phyloP scores from a whole-genome alignment of 1,140 invertebrate species.

The Cydia pomonella region DNA sequence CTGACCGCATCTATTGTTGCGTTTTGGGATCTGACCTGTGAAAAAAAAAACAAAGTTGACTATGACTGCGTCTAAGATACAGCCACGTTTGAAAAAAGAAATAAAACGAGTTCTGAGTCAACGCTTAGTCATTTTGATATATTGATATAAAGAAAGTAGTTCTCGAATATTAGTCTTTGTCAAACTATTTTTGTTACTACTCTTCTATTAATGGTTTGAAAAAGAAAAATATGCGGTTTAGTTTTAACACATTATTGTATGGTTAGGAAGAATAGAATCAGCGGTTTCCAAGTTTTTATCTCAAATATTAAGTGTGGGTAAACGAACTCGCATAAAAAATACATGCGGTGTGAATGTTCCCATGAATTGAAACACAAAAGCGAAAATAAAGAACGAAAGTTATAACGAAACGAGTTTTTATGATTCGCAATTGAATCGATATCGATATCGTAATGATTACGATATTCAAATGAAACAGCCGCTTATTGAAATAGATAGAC shows the following conservation, averaged over 20 bases:
- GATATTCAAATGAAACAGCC: neutral
- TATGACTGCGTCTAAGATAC: neutral
- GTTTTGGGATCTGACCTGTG: neutral
- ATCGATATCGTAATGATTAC: neutral
- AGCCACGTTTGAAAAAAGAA: constrained; percentile 10
- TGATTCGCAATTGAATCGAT: neutral
- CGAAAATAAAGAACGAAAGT: constrained; percentile 8
- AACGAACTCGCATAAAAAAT: constrained; percentile 1
- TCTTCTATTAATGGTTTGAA: neutral
- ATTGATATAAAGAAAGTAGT: neutral
- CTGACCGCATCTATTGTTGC: constrained; percentile 8
- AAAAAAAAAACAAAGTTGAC: neutral
- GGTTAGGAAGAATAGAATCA: neutral
- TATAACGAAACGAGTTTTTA: neutral
- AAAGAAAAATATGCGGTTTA: neutral
- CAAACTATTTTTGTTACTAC: neutral
- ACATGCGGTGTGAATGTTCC: neutral
- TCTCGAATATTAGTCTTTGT: neutral
- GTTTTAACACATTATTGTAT: neutral
- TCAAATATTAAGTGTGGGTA: neutral
- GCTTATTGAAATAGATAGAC: constrained; percentile 2
- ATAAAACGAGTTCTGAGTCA: neutral
- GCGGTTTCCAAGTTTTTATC: neutral
- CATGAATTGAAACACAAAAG: neutral
- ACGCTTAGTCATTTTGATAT: neutral